These are phyloP conservation scores for Melitaea cinxia DNA, from an alignment of 1,140 invertebrate genomes.

Conservation along the genomic window DNA sequence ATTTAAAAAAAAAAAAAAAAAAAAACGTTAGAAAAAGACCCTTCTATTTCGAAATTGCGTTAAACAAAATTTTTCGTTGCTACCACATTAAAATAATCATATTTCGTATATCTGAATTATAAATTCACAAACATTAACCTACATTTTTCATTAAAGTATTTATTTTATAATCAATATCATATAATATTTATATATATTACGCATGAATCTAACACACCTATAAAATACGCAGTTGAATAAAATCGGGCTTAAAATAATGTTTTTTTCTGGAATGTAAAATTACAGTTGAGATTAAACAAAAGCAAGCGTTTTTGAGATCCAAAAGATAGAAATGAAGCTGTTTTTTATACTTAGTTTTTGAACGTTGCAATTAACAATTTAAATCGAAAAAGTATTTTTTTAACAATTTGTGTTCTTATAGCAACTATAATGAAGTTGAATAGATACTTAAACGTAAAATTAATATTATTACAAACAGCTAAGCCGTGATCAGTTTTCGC, in stretches of 20 bases:
- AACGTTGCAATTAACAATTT: constrained; percentile 15
- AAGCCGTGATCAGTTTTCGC: constrained; percentile 47
- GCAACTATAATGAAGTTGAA: constrained; percentile 5
- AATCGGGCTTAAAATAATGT: constrained; percentile 61
- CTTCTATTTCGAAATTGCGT: neutral
- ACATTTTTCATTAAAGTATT: neutral
- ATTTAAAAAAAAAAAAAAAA: neutral
- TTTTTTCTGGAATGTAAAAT: constrained; percentile 76
- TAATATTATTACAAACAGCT: constrained; percentile 43
- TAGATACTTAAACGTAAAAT: constrained; percentile 26
- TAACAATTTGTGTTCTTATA: constrained; percentile 24
- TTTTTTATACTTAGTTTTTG: constrained; percentile 10
- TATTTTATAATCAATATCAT: neutral
- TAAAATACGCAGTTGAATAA: constrained; percentile 15
- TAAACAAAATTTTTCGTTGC: neutral
- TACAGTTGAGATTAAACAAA: constrained; percentile 70
- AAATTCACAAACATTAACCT: neutral
- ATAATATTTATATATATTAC: constrained; percentile 19
- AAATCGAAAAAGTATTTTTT: constrained; percentile 6
- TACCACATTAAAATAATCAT: neutral
- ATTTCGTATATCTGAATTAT: neutral
- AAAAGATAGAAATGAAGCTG: constrained; percentile 44
- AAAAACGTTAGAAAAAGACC: neutral
- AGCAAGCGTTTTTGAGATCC: constrained; percentile 68
- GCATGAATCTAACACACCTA: neutral